phyloP scores from a whole-genome alignment of 2,113 vertebrate species.

The Crotalus horridus region DNA sequence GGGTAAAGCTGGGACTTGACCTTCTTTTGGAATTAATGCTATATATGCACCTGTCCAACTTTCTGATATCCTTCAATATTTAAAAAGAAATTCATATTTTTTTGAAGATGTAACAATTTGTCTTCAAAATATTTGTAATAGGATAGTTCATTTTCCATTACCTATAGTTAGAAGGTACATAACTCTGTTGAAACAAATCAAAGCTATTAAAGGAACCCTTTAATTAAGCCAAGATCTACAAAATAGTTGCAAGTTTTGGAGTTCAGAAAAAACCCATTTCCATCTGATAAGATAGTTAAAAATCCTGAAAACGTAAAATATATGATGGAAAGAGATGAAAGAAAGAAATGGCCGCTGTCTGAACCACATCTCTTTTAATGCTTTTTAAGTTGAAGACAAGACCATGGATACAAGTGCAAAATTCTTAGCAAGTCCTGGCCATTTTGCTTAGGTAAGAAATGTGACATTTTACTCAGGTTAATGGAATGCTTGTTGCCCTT shows the following conservation, averaged over 20 bases:
- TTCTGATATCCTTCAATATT: neutral
- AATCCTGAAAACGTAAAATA: neutral
- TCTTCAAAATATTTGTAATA: neutral
- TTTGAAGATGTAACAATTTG: neutral
- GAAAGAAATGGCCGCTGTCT: neutral
- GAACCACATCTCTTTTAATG: neutral
- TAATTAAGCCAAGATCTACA: neutral
- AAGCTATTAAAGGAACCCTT: neutral
- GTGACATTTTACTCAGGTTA: neutral
- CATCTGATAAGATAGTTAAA: neutral
- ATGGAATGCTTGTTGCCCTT: neutral
- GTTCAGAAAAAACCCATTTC: neutral
- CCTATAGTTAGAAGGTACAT: neutral
- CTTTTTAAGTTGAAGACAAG: neutral
- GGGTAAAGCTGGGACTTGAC: neutral
- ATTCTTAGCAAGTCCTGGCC: neutral
- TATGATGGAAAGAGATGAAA: neutral
- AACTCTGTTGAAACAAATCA: neutral
- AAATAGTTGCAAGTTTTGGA: neutral
- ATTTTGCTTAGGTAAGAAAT: neutral
- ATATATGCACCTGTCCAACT: neutral
- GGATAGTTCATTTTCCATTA: neutral
- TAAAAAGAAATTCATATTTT: neutral
- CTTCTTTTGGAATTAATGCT: neutral
- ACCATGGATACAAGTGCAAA: neutral